phyloP scores from a whole-genome alignment of 2,888 invertebrate species.

The Phoenoteleia sp. region DNA sequence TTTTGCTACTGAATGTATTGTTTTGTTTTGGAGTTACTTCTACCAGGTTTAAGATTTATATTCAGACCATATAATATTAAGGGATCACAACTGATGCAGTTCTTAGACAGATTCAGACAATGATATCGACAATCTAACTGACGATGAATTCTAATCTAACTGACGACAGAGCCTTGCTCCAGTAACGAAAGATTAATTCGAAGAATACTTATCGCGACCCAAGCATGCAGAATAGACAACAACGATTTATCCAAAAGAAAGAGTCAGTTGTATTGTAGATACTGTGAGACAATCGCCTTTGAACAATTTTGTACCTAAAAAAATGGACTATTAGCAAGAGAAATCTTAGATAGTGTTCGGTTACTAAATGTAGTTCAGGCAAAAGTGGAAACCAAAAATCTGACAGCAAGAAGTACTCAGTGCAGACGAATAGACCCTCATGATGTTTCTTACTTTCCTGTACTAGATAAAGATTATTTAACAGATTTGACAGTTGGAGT shows the following conservation, averaged over 20 bases:
- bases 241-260: conserved; percentile 21
- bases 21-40: neutral
- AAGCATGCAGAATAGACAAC: conserved; percentile 21
- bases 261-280: conserved; percentile 3
- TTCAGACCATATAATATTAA: neutral
- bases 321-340: conserved; percentile 35
- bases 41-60: conserved; percentile 3
- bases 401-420: conserved; percentile 21
- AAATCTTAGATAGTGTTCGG: conserved; percentile 22
- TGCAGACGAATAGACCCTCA: conserved; percentile 24
- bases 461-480: conserved; percentile 26
- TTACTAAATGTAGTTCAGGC: conserved; percentile 46
- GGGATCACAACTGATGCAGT: neutral
- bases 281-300: neutral
- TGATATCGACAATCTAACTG: conserved; percentile 36
- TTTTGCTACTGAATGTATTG: too few species aligned
- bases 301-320: conserved; percentile 33
- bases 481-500: conserved; percentile 54
- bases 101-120: neutral
- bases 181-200: conserved; percentile 43
- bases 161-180: too few species aligned
- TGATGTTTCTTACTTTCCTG: conserved; percentile 40
- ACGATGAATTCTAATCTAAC: conserved; percentile 54
- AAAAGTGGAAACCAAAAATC: conserved; percentile 49
- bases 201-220: conserved; percentile 23